phyloP scores from a whole-genome alignment of 2,113 vertebrate species.

The Chauna torquata region DNA sequence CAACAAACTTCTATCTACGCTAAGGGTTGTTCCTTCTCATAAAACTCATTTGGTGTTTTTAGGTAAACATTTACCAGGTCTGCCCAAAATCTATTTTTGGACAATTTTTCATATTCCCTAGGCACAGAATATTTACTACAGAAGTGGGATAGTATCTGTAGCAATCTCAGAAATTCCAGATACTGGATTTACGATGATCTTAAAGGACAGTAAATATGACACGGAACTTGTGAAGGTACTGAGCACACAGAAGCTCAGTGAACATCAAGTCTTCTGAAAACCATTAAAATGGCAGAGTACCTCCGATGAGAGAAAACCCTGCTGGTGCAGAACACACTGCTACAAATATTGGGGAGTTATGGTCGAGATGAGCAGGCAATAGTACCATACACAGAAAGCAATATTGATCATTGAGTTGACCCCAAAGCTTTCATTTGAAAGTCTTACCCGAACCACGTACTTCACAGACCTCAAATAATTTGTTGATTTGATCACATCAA shows the following conservation, averaged over 20 bases:
- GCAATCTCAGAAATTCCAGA: not conserved
- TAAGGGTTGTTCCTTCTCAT: not conserved
- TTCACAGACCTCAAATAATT: not conserved
- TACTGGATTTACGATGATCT: not conserved
- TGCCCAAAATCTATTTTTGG: not conserved
- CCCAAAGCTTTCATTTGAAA: not conserved
- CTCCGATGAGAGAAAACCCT: not conserved
- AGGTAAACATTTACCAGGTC: not conserved
- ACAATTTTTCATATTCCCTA: not conserved
- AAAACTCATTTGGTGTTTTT: not conserved
- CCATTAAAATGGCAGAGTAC: not conserved
- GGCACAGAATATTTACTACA: not conserved
- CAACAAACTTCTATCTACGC: not conserved
- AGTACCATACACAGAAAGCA: not conserved
- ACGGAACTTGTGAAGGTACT: not conserved
- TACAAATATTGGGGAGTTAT: accelerated
- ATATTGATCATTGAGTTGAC: accelerated
- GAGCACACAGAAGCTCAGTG: not conserved
- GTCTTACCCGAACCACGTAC: not conserved
- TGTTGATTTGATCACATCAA: not conserved
- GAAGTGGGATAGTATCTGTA: not conserved
- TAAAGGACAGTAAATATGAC: not conserved
- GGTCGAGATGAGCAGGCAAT: not conserved
- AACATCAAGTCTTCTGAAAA: not conserved
- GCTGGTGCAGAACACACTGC: not conserved